A percentile compares a stretch with the other conserved stretches of the same genome.
phyloP scores from a whole-genome alignment of 2,113 vertebrate genomes.

The Carassius auratus region DNA sequence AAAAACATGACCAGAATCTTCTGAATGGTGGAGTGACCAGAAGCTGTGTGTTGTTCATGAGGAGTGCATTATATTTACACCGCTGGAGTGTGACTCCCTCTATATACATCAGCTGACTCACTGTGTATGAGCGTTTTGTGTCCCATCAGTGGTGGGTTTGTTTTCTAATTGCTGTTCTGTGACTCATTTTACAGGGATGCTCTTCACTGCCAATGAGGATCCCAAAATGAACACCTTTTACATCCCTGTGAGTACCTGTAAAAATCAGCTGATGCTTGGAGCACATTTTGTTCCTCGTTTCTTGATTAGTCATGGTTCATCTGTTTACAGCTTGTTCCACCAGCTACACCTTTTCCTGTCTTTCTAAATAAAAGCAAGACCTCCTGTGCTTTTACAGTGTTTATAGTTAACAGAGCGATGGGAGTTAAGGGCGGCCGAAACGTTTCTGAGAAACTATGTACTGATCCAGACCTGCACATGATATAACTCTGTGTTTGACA shows the following conservation, averaged over 20 bases:
- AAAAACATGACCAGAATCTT: background rate
- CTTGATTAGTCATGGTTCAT: background rate
- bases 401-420: background rate
- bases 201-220: constrained; percentile 94
- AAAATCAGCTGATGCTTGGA: background rate
- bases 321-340: background rate
- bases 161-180: background rate
- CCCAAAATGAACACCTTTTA: constrained; percentile 99
- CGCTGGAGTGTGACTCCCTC: background rate
- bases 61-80: background rate
- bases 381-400: background rate
- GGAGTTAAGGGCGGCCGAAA: background rate
- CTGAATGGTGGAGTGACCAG: background rate
- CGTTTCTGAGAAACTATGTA: background rate
- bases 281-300: background rate
- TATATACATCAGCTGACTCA: background rate
- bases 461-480: background rate
- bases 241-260: constrained; percentile 88
- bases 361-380: background rate
- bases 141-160: background rate
- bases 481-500: background rate
- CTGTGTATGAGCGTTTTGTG: background rate
- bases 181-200: constrained; percentile 83
- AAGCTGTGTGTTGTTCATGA: background rate
- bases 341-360: background rate